Conservation (phyloP, 2,113 vertebrate genomes). For the Neotragus pygmaeus region DNA sequence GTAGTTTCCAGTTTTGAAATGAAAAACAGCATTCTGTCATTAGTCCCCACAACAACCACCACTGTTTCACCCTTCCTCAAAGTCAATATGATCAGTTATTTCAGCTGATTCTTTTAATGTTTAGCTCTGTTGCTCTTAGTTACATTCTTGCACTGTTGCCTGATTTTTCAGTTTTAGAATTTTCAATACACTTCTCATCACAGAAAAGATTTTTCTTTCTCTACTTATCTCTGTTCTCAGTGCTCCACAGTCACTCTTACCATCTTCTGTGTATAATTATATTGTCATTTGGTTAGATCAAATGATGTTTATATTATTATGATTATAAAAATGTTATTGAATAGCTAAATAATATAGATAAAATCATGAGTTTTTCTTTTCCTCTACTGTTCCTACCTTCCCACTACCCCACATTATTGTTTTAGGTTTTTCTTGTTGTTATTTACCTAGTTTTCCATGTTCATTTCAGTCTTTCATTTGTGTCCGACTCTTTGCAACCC, state of each 20-base stretch:
- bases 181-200: background rate
- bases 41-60: no score
- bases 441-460: background rate
- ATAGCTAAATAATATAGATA: background rate
- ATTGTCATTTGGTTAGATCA: background rate
- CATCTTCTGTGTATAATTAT: background rate
- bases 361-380: background rate
- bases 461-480: background rate
- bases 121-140: background rate
- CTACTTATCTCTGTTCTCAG: background rate
- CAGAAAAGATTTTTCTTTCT: background rate
- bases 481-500: background rate
- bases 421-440: background rate
- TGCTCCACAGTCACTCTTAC: background rate
- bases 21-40: background rate
- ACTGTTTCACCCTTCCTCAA: background rate
- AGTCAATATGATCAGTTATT: background rate
- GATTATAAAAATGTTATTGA: background rate
- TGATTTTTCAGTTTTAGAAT: conserved; percentile 17
- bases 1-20: background rate
- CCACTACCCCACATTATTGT: background rate
- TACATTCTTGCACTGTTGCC: background rate
- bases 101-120: background rate
- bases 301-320: background rate
- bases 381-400: background rate